A percentile compares a stretch with the other conserved stretches of the same genome.
Conservation (phyloP, 2,113 vertebrate genomes). For the Microcebus griseorufus region DNA sequence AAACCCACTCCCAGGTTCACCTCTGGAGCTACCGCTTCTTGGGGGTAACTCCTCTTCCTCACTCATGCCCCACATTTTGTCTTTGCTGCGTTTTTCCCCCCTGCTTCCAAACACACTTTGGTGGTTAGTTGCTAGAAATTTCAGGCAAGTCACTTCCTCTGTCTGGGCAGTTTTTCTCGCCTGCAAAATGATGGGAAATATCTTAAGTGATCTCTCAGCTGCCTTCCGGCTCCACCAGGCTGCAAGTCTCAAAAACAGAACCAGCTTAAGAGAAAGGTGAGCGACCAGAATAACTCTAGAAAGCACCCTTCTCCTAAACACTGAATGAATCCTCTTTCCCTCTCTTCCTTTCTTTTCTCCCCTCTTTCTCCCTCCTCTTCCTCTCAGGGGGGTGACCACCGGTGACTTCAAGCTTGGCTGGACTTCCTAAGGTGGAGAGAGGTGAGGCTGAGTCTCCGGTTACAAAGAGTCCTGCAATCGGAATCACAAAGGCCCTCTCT, state of each 20-base stretch:
- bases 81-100: not conserved
- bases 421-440: not conserved
- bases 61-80: not conserved
- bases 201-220: not conserved
- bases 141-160: not conserved
- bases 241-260: not conserved
- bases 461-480: not conserved
- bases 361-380: accelerated
- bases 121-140: not conserved
- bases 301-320: not conserved
- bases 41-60: not conserved
- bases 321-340: accelerated
- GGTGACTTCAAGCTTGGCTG: not conserved
- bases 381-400: not conserved
- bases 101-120: not conserved
- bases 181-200: not conserved
- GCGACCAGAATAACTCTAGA: not conserved
- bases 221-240: not conserved
- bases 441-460: not conserved
- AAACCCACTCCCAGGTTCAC: accelerated
- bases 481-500: not conserved
- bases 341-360: too few relatives aligned
- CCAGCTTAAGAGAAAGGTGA: not conserved
- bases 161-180: not conserved
- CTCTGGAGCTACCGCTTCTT: not conserved